A percentile compares a stretch with the other conserved stretches of the same genome.
These are phyloP conservation scores for Idaea straminata DNA, from an alignment of 2,888 invertebrate genomes.

Conservation along the genomic window DNA sequence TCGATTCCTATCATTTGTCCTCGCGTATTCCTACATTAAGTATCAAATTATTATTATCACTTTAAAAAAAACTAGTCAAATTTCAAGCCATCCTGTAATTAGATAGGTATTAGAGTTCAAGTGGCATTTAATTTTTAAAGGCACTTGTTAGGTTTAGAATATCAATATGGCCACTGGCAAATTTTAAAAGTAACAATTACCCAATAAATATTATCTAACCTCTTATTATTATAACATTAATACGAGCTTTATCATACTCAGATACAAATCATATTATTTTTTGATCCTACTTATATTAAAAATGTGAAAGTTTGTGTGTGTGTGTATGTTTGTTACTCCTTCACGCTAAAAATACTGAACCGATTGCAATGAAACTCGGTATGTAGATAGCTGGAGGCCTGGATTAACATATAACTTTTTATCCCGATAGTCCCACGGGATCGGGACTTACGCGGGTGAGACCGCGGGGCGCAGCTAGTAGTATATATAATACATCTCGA, in stretches of 20 bases:
- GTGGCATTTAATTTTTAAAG: neutral
- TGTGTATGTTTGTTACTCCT: too few species aligned
- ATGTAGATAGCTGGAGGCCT: too few species aligned
- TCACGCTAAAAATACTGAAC: too few species aligned
- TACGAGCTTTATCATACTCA: conserved; percentile 8
- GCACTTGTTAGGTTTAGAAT: neutral
- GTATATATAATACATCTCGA: too few species aligned
- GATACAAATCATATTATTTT: neutral
- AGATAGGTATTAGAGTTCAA: conserved; percentile 15
- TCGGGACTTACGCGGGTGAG: too few species aligned
- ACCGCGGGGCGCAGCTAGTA: too few species aligned
- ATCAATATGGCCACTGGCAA: neutral
- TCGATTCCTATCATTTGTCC: conserved; percentile 43
- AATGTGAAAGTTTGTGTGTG: too few species aligned
- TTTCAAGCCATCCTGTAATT: conserved; percentile 37
- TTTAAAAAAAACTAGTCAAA: conserved; percentile 29
- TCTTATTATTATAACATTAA: conserved; percentile 8
- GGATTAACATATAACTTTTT: too few species aligned
- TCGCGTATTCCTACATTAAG: conserved; percentile 44
- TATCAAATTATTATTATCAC: conserved; percentile 46
- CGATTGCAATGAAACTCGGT: too few species aligned
- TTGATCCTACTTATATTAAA: too few species aligned
- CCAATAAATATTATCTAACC: neutral
- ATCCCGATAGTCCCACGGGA: too few species aligned
- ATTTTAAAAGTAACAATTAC: conserved; percentile 9